Evolutionary conservation across 2,888 invertebrate genomes (phyloP), one percentile per base, ranked within the genome.

Genomic region (Drosophila rellima): DNA sequence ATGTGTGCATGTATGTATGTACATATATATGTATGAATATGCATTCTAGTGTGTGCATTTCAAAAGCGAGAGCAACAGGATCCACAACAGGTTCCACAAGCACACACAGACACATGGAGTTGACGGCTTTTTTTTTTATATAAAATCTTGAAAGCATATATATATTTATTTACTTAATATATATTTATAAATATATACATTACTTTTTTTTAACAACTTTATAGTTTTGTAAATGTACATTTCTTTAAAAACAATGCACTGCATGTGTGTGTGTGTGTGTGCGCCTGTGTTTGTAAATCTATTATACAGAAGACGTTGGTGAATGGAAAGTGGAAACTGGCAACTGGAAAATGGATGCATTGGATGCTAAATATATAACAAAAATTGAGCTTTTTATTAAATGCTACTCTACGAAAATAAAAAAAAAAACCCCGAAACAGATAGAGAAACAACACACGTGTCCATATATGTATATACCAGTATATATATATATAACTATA

Each of bases 321-420:
- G 26, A 26, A 5, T 26, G 48, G 31, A 8, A 18, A 40, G 10
- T 37, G 15, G 29, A 35, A 17, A 10, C 7, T 39, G 35, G 59
- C 52, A 18, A 20, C 23, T 15, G 31, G 13, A 26, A 18, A 29
- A 40, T 45, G 26, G 48, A 71, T 67, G 73, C 74, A 68, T 72
- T 72, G 74, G 68, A 72, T 72, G 74, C 72, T 65, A 35, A 35
- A n/a, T n/a, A 67, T 60, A 71, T 72, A 54, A 68, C 72, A 60
- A 67, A 54, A 69, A 50, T 64, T 69, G 68, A 73, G 64, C 64
- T 73, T 72, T 74, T 74, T 64, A 67, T 72, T 72, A 64, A 52
- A 73, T 54, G 20, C 45, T 57, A 60, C 39, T 37, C 42, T 59
- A 59, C 35, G 35, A 31, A 64, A 51, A 6, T 13, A 39, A 29